A percentile compares a stretch with the other conserved stretches of the same genome.
Conservation (phyloP, 2,113 vertebrate genomes). For the Nerophis lumbriciformis region DNA sequence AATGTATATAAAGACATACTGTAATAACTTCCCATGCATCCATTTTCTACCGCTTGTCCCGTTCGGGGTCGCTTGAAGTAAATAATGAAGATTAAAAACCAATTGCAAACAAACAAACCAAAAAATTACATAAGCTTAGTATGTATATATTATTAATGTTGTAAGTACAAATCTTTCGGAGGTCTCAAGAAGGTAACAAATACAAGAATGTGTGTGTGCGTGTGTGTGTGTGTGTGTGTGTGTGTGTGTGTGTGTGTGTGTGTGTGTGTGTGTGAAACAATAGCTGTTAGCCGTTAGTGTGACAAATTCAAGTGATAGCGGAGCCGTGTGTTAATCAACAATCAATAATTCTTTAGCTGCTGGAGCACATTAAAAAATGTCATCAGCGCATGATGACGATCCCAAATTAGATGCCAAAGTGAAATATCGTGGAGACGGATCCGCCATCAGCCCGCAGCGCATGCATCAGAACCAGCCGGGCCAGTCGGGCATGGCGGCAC, state of each 20-base stretch:
- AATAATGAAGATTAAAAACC: too few relatives aligned
- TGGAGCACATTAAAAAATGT: background rate
- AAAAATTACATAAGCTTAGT: too few relatives aligned
- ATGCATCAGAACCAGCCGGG: constrained; percentile 48
- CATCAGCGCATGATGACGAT: constrained; percentile 15
- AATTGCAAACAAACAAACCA: too few relatives aligned
- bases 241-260: too few relatives aligned
- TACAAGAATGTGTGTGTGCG: too few relatives aligned
- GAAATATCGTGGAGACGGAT: constrained; percentile 46
- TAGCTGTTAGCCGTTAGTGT: constrained; percentile 10
- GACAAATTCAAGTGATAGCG: constrained; percentile 15
- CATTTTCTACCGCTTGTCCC: too few relatives aligned
- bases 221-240: background rate
- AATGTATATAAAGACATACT: too few relatives aligned
- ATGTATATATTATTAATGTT: too few relatives aligned
- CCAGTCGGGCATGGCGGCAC: constrained; percentile 47
- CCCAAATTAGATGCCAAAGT: constrained; percentile 52
- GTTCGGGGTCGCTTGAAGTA: too few relatives aligned
- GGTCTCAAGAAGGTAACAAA: too few relatives aligned
- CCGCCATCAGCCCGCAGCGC: constrained; percentile 35
- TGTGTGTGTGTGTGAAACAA: constrained; percentile 13
- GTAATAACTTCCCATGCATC: too few relatives aligned
- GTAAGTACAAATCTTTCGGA: too few relatives aligned
- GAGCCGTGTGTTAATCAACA: constrained; percentile 30
- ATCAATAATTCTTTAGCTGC: background rate